Conservation (phyloP, 2,113 vertebrate species). For the Atractosteus spatula region DNA sequence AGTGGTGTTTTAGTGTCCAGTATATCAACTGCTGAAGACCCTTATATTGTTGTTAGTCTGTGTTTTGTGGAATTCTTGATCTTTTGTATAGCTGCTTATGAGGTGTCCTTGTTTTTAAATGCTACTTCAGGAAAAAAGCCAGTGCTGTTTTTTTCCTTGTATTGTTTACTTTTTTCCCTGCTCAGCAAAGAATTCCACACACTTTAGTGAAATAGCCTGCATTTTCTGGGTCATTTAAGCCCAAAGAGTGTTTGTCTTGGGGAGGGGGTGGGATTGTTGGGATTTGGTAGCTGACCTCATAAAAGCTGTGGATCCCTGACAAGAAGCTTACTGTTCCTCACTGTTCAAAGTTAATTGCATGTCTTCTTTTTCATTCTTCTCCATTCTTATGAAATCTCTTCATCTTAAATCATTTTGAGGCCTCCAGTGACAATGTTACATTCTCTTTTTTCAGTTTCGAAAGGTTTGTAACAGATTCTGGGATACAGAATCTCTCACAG, state of each 20-base stretch:
- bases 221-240: conserved; percentile 45
- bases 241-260: conserved; percentile 50
- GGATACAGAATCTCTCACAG: too few species aligned
- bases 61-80: neutral
- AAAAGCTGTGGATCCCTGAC: conserved; percentile 44
- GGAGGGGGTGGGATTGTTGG: conserved; percentile 30
- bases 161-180: conserved; percentile 46
- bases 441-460: too few species aligned
- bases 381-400: neutral
- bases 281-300: conserved; percentile 46
- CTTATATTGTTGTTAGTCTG: too few species aligned
- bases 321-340: conserved; percentile 40
- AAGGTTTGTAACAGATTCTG: too few species aligned
- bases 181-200: conserved; percentile 33
- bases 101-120: neutral
- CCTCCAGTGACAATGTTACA: too few species aligned
- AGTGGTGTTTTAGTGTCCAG: too few species aligned
- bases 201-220: conserved; percentile 33
- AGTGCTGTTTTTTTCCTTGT: neutral
- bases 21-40: too few species aligned
- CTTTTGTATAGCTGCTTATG: neutral
- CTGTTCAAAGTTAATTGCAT: conserved; percentile 28
- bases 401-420: too few species aligned
- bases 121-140: neutral
- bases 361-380: neutral